Conservation (phyloP, 1,140 invertebrate species). For the Monochamus saltuarius region DNA sequence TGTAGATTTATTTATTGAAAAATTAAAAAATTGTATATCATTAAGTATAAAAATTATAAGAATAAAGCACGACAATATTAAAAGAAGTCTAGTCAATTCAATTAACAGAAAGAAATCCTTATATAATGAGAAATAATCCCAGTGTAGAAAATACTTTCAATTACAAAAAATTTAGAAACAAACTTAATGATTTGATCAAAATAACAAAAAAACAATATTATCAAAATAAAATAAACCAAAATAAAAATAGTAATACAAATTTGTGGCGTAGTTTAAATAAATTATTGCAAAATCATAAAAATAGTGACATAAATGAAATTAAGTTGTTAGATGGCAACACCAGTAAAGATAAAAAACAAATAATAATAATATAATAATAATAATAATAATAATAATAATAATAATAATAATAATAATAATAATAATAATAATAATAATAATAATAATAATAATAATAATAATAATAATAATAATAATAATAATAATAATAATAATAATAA, state of each 20-base stretch:
- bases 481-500: too few species aligned
- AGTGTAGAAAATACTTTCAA: not conserved
- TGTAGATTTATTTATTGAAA: constrained; percentile 2
- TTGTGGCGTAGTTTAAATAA: not conserved
- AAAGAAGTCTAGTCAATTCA: not conserved
- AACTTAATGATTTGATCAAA: not conserved
- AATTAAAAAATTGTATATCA: not conserved
- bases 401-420: too few species aligned
- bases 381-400: too few species aligned
- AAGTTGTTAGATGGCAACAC: not conserved
- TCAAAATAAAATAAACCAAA: not conserved
- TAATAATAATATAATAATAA: too few species aligned
- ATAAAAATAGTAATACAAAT: not conserved
- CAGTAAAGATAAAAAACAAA: not conserved
- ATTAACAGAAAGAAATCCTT: not conserved
- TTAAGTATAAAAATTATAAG: not conserved
- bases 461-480: too few species aligned
- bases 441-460: too few species aligned
- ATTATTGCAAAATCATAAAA: not conserved
- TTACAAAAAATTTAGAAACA: not conserved
- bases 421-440: too few species aligned
- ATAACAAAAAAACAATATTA: not conserved
- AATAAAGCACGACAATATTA: not conserved
- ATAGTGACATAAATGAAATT: not conserved
- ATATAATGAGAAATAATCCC: not conserved